Conservation (phyloP, 2,797 vertebrate species). For the Hydrocynus forskahlii region DNA sequence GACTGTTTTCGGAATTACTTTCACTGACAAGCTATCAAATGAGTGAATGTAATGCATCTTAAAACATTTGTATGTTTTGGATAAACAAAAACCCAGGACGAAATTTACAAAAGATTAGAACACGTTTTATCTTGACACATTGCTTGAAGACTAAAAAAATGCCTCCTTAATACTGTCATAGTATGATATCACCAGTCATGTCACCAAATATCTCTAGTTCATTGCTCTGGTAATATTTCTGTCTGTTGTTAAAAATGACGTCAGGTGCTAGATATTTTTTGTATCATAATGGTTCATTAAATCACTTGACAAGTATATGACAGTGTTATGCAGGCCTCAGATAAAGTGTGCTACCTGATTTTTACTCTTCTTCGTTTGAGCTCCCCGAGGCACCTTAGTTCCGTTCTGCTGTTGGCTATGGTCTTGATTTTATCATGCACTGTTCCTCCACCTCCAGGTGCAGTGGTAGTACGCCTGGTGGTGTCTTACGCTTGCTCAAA, state of each 20-base stretch:
- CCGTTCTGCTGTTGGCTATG: slow-evolving; percentile 9
- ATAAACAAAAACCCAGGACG: slow-evolving; percentile 28
- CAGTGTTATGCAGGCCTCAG: slow-evolving; percentile 57
- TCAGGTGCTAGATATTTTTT: slow-evolving; percentile 56
- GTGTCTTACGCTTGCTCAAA: slow-evolving; percentile 26
- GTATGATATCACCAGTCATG: not conserved
- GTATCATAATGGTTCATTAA: slow-evolving; percentile 35
- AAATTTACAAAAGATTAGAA: slow-evolving; percentile 19
- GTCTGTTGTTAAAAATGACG: slow-evolving; percentile 35
- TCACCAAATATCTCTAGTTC: slow-evolving; percentile 36
- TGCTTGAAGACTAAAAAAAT: slow-evolving; percentile 26
- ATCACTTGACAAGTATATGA: slow-evolving; percentile 44
- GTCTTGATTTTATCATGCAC: slow-evolving; percentile 7
- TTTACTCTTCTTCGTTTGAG: slow-evolving; percentile 8
- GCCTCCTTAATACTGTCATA: slow-evolving; percentile 50
- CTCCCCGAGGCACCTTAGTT: slow-evolving; percentile 8
- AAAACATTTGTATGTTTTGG: slow-evolving; percentile 14
- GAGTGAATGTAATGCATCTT: slow-evolving; percentile 47
- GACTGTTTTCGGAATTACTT: slow-evolving; percentile 14
- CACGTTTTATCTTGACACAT: slow-evolving; percentile 8
- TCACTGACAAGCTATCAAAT: slow-evolving; percentile 40
- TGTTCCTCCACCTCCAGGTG: slow-evolving; percentile 13
- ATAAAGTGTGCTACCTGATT: slow-evolving; percentile 56
- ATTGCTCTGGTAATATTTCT: slow-evolving; percentile 30
- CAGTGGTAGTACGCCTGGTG: slow-evolving; percentile 34